Evolutionary conservation across 1,140 invertebrate species (phyloP).

Genomic region (Drosophila funebris): DNA sequence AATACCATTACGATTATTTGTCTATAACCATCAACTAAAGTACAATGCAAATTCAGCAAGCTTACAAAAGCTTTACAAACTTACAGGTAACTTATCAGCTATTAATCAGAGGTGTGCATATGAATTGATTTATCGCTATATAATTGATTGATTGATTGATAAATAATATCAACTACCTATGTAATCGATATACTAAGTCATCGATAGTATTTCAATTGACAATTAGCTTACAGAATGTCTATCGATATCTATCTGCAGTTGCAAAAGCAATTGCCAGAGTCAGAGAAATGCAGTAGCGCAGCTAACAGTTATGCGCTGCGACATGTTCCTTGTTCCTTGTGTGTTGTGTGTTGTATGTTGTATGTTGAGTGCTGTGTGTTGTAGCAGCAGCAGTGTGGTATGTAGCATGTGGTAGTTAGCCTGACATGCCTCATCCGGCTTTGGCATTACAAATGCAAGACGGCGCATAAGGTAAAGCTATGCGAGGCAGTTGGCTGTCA

Average conservation of each 20-base stretch:
- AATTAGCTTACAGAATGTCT: background rate
- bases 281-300: constrained; percentile 18
- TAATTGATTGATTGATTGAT: too few relatives aligned
- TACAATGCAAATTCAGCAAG: too few relatives aligned
- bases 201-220: background rate
- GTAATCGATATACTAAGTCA: too few relatives aligned
- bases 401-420: constrained; percentile 21
- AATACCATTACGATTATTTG: too few relatives aligned
- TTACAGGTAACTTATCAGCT: too few relatives aligned
- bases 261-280: background rate
- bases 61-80: too few relatives aligned
- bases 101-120: too few relatives aligned
- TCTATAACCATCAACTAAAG: too few relatives aligned
- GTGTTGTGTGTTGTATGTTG: background rate
- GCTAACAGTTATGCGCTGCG: constrained; percentile 26
- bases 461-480: constrained; percentile 61
- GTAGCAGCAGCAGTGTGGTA: constrained; percentile 4
- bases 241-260: constrained; percentile 1
- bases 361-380: background rate
- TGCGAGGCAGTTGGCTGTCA: constrained; percentile 55
- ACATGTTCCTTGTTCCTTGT: constrained; percentile 44
- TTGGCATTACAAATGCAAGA: constrained; percentile 69
- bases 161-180: too few relatives aligned
- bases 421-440: constrained; percentile 65
- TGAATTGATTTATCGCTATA: too few relatives aligned